Evolutionary conservation across 2,113 vertebrate species (phyloP), one percentile per base, ranked within the genome.

Genomic region (Apaloderma vittatum): DNA sequence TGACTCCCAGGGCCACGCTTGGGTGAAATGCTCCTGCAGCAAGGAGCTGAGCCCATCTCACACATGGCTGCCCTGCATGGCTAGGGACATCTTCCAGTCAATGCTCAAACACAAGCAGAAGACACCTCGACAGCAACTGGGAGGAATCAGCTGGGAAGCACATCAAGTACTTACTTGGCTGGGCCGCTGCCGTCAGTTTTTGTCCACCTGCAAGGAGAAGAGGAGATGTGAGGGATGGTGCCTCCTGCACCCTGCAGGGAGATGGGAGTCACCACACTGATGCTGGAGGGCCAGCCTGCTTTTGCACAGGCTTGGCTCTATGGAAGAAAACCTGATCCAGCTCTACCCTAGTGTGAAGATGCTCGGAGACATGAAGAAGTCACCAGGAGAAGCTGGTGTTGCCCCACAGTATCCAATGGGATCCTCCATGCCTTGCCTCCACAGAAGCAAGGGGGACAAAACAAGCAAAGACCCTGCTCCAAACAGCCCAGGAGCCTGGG

Each of bases 121-220:
- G n/a, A 13, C 45, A 78, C 32, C 21, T 30, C 0, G 0, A 70
- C 8, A 81, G 43, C 3, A 0, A 52, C 40, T 83, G 22, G 27
- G 19, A 89, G 48, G 26, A 57, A 85, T 37, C 2, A 0, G 20
- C 37, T 74, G 52, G 40, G 40, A 84, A 73, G 49, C 46, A 84
- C 49, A 45, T 12, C 6, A 86, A 68, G 15, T 16, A 97, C 97
- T 97, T 93, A 97, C 97, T 96, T 97, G 46, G 97, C 96, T 76
- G 96, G 93, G 57, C 94, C 78, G 0, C 87, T 94, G 81, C 95
- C 81, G 2, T 97, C 96, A 59, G 77, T 90, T 95, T 97, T 97
- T 94, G 94, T 96, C 96, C 97, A 97, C 78, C 97, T 97, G 90
- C 81, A 86, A 95, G 10, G 55, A 90, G 17, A 95, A 90, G 9